These are phyloP conservation scores for Spheniscus mendiculus DNA, from an alignment of 2,113 vertebrate species.

Conservation along the genomic window DNA sequence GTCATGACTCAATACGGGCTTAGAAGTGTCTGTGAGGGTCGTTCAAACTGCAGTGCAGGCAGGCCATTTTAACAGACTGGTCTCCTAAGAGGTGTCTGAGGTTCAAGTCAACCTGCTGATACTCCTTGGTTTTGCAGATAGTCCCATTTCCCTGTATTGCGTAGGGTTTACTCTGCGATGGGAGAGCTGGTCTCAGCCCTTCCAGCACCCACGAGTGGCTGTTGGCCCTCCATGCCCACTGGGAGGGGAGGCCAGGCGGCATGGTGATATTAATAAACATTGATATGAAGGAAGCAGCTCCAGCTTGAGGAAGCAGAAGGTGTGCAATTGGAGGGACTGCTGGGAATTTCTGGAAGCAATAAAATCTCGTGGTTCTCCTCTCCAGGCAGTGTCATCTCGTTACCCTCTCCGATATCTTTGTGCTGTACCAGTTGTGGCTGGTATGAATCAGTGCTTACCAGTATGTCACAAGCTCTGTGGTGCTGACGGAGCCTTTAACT, in stretches of 20 bases:
- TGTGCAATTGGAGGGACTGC: background rate
- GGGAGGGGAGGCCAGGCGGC: background rate
- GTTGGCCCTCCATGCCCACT: fast-evolving
- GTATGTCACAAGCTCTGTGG: background rate
- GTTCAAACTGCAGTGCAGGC: background rate
- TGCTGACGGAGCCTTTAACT: background rate
- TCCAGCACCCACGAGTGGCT: too few relatives aligned
- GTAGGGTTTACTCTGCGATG: fast-evolving
- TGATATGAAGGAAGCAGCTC: background rate
- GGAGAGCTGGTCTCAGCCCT: background rate
- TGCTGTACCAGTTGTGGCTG: background rate
- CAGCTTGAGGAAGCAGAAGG: background rate
- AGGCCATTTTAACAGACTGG: background rate
- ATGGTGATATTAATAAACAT: background rate
- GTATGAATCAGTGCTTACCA: background rate
- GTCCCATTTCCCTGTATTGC: background rate
- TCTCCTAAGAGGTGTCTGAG: fast-evolving
- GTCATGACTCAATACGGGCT: background rate
- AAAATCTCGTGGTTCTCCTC: background rate
- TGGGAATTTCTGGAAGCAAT: background rate
- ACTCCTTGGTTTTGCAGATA: background rate
- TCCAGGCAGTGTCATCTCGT: background rate
- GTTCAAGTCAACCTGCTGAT: background rate
- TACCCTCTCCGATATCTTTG: background rate
- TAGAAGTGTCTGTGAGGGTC: background rate